Conservation (phyloP, 2,113 vertebrate species). For the Cynopterus brachyotis region DNA sequence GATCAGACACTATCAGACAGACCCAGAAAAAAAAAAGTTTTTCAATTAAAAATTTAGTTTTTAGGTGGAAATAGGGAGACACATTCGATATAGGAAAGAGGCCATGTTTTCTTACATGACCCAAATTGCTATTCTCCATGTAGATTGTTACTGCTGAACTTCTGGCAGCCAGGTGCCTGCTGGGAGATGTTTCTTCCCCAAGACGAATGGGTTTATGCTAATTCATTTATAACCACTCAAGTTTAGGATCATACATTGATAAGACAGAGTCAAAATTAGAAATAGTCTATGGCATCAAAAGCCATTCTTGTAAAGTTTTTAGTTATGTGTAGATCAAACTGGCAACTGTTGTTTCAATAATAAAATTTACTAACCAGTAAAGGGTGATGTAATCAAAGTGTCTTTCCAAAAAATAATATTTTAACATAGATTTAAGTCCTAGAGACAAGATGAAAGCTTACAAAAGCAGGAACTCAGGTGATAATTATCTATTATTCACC, state of each 20-base stretch:
- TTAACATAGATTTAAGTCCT: neutral
- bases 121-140: neutral
- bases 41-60: slow-evolving; percentile 13
- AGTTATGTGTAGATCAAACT: slow-evolving; percentile 16
- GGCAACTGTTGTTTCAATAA: neutral
- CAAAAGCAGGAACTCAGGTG: neutral
- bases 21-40: neutral
- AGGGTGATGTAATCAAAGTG: neutral
- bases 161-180: neutral
- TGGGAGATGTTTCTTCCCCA: neutral
- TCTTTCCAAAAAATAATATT: neutral
- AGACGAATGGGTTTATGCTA: neutral
- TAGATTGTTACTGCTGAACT: neutral
- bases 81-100: neutral
- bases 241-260: neutral
- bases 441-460: neutral
- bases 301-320: slow-evolving; percentile 8
- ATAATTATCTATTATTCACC: neutral
- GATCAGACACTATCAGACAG: neutral
- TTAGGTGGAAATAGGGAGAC: neutral
- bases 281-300: neutral
- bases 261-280: slow-evolving; percentile 26
- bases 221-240: slow-evolving; percentile 5
- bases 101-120: neutral
- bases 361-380: slow-evolving; percentile 15